Conservation (phyloP, 1,140 invertebrate genomes). For the Caenorhabditis remanei region DNA sequence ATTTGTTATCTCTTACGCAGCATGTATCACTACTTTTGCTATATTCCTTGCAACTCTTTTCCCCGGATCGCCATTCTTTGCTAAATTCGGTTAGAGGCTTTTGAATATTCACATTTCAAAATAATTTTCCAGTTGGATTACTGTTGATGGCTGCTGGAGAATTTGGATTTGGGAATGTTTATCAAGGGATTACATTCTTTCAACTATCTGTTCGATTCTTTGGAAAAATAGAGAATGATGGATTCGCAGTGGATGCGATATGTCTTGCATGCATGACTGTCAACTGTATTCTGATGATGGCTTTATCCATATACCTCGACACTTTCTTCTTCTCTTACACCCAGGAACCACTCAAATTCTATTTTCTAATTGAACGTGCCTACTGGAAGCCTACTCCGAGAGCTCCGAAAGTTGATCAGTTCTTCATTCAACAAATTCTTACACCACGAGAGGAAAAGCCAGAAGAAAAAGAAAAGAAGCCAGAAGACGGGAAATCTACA, state of each 20-base stretch:
- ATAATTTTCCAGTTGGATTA: not conserved
- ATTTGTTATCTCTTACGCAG: constrained; percentile 6
- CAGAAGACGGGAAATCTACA: not conserved
- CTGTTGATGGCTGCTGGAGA: constrained; percentile 15
- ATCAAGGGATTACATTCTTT: constrained; percentile 12
- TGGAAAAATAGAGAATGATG: not conserved
- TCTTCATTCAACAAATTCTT: not conserved
- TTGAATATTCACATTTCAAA: not conserved
- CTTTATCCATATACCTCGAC: not conserved
- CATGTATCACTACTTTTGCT: constrained; percentile 4
- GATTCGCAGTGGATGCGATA: not conserved
- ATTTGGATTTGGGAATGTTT: constrained; percentile 37
- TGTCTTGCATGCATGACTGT: constrained; percentile 12
- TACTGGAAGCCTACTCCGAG: constrained; percentile 14
- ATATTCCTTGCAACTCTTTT: constrained; percentile 27
- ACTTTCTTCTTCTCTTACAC: constrained; percentile 9
- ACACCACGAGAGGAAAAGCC: not conserved
- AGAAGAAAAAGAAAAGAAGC: not conserved
- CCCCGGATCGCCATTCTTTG: not conserved
- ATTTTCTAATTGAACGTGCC: not conserved
- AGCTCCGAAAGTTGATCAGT: constrained; percentile 1
- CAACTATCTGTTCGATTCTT: constrained; percentile 15
- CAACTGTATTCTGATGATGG: not conserved
- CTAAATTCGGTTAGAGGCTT: not conserved
- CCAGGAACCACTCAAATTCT: not conserved